Evolutionary conservation across 2,888 invertebrate species (phyloP), one percentile per base, ranked within the genome.

Genomic region (Clepsis dumicolana): DNA sequence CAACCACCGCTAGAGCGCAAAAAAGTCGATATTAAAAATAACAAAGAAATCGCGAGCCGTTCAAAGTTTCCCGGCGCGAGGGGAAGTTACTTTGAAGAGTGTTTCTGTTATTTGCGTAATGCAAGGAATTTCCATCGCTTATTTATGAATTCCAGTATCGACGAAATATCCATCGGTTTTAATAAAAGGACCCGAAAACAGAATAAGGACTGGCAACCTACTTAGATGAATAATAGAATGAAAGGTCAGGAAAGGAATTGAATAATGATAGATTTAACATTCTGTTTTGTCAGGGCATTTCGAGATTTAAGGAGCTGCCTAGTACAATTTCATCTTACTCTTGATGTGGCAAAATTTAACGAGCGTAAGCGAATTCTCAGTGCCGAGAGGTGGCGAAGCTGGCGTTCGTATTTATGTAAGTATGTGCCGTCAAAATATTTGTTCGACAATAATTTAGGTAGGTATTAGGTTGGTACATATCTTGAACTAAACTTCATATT

Each of bases 11-110:
- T 84, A 76, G 80, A 84, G 87, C 87, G 86, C 76, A 89, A 87
- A 86, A 88, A 88, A 86, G 86, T 85, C 86, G 86, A 86, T 89
- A 89, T 89, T 88, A 87, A 89, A 90, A 88, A 89, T 88, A 89
- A 89, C 87, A 88, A 87, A 87, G 86, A 85, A 88, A 87, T 83
- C 69, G 70, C 62, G 82, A 80, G 78, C 81, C 79, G 79, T 80
- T 80, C 83, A 84, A 85, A 87, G 83, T 85, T 88, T 83, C 75
- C 77, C 71, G 72, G 69, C 73, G 72, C 64, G 70, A 74, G 77
- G 77, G 79, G 81, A 84, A 84, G 82, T 85, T 85, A 80, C 83
- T 83, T 80, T 73, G 77, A 80, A 75, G 79, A 78, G 75, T 79
- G 64, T 67, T 82, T 79, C 79, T 83, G 80, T 81, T 79, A 80